Conservation (phyloP, 2,113 vertebrate genomes). For the Rhinichthys klamathensis region DNA sequence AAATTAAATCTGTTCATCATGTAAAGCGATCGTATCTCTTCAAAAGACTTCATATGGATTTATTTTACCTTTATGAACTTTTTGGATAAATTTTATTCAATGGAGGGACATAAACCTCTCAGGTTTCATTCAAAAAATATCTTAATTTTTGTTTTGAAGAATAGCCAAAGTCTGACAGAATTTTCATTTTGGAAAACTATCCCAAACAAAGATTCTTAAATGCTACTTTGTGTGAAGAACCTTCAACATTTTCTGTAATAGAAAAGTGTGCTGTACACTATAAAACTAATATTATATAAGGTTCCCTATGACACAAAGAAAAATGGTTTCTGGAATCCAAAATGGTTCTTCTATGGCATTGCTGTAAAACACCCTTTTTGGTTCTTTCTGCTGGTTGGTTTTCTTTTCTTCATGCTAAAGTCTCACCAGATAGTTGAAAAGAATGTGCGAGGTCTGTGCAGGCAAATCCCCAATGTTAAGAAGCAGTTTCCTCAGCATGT, state of each 20-base stretch:
- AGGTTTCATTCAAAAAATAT: background rate
- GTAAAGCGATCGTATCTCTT: too few species aligned
- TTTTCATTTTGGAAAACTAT: background rate
- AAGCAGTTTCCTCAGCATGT: conserved; percentile 95
- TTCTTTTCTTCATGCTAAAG: background rate
- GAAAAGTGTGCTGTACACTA: background rate
- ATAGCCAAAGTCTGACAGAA: background rate
- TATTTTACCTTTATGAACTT: background rate
- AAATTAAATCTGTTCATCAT: too few species aligned
- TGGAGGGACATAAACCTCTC: background rate
- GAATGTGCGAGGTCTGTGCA: conserved; percentile 96
- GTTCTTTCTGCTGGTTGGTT: background rate
- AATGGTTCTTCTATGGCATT: background rate
- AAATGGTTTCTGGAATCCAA: background rate
- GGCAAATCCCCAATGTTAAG: conserved; percentile 97
- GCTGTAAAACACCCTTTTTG: background rate
- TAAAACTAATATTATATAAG: background rate
- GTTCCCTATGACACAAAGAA: background rate
- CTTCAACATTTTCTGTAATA: background rate
- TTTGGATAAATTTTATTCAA: background rate
- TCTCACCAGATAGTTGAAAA: conserved; percentile 97
- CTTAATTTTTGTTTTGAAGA: background rate
- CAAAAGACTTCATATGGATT: background rate
- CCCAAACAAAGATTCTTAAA: background rate
- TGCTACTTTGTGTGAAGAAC: background rate